Evolutionary conservation across 2,888 invertebrate species (phyloP), one percentile per base, ranked within the genome.

Genomic region (Hipparchia semele): DNA sequence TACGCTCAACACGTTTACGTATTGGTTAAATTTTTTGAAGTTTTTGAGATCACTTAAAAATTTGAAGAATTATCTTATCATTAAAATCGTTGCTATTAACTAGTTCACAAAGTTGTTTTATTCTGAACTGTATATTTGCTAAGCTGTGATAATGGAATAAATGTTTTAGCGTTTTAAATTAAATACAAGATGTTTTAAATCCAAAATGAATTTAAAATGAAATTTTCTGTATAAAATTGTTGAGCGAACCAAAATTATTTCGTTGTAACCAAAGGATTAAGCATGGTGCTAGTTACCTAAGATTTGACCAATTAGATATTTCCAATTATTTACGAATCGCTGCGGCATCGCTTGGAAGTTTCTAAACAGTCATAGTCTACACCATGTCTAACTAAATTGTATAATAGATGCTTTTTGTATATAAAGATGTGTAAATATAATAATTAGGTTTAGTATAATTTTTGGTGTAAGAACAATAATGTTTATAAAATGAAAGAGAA

Each of bases 211-310:
- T 45, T 54, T 54, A 54, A 62, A 70, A 64, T 72, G 64, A 72
- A 69, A 39, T 51, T 49, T 13, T 65, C 46, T 65, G 58, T 65
- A 61, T n/a, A 69, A 67, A 71, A 67, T 67, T 54, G 39, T 72
- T 70, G 77, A 72, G 79, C 79, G 80, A 83, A 85, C 86, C 85
- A 84, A 85, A 85, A 82, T 84, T 80, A 79, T 58, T 65, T 69
- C 58, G 68, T 76, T 61, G 80, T 82, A 81, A 84, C 85, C 85
- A 83, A 82, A 83, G 85, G 80, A 80, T 82, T 78, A 23, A 69
- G 75, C 79, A 82, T 81, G 83, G 85, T 82, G 82, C 81, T 84
- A 84, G 86, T 85, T 84, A 85, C 82, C 83, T 81, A 78, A 77
- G 77, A 72, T 73, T 65, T 65, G 64, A 51, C 10, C 12, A 51